Evolutionary conservation across 2,113 vertebrate genomes (phyloP).

Genomic region (Taxidea taxus): DNA sequence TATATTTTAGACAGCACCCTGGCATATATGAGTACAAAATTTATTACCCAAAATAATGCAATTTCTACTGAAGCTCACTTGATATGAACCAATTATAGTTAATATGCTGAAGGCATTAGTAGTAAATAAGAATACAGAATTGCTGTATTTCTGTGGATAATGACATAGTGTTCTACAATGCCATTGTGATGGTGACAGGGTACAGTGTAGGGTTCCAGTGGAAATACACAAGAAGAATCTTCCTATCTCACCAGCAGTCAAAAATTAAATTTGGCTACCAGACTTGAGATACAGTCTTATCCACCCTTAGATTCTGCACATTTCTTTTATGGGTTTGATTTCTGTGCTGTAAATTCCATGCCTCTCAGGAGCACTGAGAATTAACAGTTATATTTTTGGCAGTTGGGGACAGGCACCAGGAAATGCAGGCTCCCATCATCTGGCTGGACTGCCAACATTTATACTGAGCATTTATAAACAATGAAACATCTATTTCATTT

Average conservation of each 20-base stretch:
- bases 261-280: background rate
- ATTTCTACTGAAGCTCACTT: background rate
- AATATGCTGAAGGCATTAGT: background rate
- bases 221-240: background rate
- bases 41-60: background rate
- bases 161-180: background rate
- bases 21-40: background rate
- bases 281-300: background rate
- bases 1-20: background rate
- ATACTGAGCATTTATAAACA: conserved; percentile 32
- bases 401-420: background rate
- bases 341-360: background rate
- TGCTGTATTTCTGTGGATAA: background rate
- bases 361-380: conserved; percentile 18
- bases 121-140: background rate
- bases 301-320: background rate
- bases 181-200: background rate
- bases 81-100: background rate
- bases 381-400: conserved; percentile 42
- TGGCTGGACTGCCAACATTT: conserved; percentile 2
- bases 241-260: background rate
- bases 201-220: background rate
- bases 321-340: background rate
- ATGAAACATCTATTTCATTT: conserved; percentile 52
- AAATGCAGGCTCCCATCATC: background rate